These are phyloP conservation scores for Dendrolimus punctatus DNA, from an alignment of 1,140 invertebrate genomes.

Conservation along the genomic window DNA sequence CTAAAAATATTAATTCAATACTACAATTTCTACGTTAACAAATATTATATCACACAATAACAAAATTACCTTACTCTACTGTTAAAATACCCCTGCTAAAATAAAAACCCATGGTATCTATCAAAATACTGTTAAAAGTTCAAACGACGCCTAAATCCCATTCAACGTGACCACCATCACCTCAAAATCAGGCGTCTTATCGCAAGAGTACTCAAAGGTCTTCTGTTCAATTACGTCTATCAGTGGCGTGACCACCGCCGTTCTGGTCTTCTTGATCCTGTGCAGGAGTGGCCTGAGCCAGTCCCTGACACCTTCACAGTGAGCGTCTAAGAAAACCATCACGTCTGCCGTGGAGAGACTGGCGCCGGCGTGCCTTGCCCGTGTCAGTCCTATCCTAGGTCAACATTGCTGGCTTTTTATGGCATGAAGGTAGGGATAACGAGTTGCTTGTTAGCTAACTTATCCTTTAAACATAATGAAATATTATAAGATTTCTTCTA, in stretches of 20 bases:
- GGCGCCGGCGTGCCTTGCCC: slow-evolving; percentile 86
- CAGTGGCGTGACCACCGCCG: slow-evolving; percentile 87
- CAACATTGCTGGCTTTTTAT: neutral
- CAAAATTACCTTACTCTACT: no score
- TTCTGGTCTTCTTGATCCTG: slow-evolving; percentile 84
- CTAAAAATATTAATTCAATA: no score
- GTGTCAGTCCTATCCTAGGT: slow-evolving; percentile 82
- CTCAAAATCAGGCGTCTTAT: slow-evolving; percentile 75
- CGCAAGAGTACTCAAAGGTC: slow-evolving; percentile 84
- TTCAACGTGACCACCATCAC: slow-evolving; percentile 41
- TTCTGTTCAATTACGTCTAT: slow-evolving; percentile 79
- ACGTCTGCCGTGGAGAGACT: slow-evolving; percentile 83
- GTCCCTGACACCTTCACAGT: slow-evolving; percentile 87
- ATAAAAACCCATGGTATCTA: no score
- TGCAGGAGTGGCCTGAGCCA: slow-evolving; percentile 92
- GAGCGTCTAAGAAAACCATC: slow-evolving; percentile 93
- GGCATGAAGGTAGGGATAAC: no score
- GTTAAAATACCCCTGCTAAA: no score
- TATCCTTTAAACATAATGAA: no score
- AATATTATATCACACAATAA: no score
- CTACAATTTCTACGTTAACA: no score
- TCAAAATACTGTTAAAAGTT: no score
- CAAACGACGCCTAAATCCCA: no score
- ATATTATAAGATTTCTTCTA: no score
- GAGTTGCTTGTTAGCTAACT: no score